Evolutionary conservation across 1,140 invertebrate species (phyloP).

Genomic region (Cardiocondyla obscurior): DNA sequence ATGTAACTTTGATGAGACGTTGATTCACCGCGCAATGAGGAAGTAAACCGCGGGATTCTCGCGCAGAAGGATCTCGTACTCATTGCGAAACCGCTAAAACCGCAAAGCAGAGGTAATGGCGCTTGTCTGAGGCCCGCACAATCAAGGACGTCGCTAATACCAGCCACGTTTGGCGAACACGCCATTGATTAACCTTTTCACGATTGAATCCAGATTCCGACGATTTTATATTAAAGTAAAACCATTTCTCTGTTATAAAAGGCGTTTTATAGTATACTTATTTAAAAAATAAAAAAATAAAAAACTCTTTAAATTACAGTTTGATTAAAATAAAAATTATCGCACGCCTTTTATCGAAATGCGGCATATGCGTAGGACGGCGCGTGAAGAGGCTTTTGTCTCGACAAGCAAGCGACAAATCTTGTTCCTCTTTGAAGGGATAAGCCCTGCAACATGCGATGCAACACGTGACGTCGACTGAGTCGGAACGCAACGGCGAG

Average conservation of each 20-base stretch:
- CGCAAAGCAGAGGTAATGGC: constrained; percentile 65
- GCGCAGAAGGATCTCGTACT: constrained; percentile 62
- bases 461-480: background rate
- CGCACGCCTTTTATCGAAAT: background rate
- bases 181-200: constrained; percentile 19
- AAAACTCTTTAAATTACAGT: background rate
- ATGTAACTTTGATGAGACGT: constrained; percentile 46
- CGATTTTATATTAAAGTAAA: too few species aligned
- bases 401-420: constrained; percentile 21
- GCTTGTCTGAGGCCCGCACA: constrained; percentile 48
- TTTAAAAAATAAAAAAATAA: too few species aligned
- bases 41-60: constrained; percentile 60
- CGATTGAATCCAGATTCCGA: constrained; percentile 2
- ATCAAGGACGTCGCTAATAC: constrained; percentile 37
- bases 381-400: background rate
- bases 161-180: background rate
- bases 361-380: background rate
- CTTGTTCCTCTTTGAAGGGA: constrained; percentile 20
- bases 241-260: background rate
- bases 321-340: background rate
- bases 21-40: constrained; percentile 72
- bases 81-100: constrained; percentile 69
- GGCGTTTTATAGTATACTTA: background rate
- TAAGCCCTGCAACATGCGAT: background rate
- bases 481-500: constrained; percentile 5